Evolutionary conservation across 2,797 vertebrate genomes (phyloP), one percentile per base, ranked within the genome.

Genomic region (Leptatherina wallacei): DNA sequence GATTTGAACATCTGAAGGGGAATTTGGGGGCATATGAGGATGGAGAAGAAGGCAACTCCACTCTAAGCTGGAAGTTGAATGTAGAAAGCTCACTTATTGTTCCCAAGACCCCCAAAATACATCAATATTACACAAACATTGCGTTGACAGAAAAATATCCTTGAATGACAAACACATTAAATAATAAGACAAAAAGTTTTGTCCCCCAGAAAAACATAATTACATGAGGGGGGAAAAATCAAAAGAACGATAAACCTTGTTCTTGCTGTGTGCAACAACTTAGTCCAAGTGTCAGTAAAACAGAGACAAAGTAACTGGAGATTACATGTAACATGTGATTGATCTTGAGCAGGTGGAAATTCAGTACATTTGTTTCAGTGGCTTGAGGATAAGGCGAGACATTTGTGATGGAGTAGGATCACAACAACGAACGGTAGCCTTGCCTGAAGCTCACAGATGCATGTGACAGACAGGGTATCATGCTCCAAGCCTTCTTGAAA

Each of bases 401-500:
- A 83, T 80, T 82, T 85, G 84, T 79, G 86, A 91, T 87, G 78
- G 80, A 87, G 86, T 81, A 65, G 82, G 87, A 88, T 86, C 85
- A 82, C 82, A 84, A 88, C 82, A 77, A 73, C 65, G 35, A 80
- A 80, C 78, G 69, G 80, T 75, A 80, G 89, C 80, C 85, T 78
- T 27, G 75, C 85, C 86, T 73, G 73, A 70, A 85, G 88, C 86
- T 80, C 69, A 65, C 30, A 32, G 86, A 87, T 60, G 77, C 87
- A 84, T 88, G 90, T 91, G 89, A 92, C 90, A 91, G 89, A 81
- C 89, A 86, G 82, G 84, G 91, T 87, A 90, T 92, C 92, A 85
- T 89, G 89, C 88, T 87, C 84, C 22, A 27, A 92, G 71, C 85
- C 80, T 70, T 30, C 87, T 83, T 88, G 85, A 92, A 92, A 91